A percentile compares a stretch with the other conserved stretches of the same genome.
These are phyloP conservation scores for Pseudonaja textilis DNA, from an alignment of 2,113 vertebrate genomes.

Conservation along the genomic window DNA sequence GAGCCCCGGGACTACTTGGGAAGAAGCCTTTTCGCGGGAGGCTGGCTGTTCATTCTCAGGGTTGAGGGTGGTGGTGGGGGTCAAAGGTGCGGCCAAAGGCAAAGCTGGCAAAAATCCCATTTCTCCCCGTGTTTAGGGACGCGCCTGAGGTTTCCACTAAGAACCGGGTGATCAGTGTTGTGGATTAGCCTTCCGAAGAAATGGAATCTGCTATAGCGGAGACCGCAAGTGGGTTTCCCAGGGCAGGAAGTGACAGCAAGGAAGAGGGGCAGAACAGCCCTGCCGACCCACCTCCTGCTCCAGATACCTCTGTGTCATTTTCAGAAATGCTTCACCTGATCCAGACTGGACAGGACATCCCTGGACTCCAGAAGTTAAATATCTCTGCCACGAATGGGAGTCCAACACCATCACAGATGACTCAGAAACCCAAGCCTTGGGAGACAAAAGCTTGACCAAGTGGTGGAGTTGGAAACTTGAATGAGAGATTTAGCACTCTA, in stretches of 20 bases:
- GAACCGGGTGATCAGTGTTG: background rate
- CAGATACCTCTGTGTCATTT: constrained; percentile 1
- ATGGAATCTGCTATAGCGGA: constrained; percentile 4
- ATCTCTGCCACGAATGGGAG: constrained; percentile 18
- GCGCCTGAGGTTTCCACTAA: background rate
- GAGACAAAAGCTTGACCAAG: background rate
- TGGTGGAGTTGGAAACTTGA: background rate
- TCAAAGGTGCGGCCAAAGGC: no score
- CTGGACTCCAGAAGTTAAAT: constrained; percentile 31
- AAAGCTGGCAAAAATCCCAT: no score
- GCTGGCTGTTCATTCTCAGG: background rate
- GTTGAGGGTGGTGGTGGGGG: background rate
- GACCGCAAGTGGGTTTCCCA: background rate
- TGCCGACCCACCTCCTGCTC: background rate
- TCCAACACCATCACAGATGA: constrained; percentile 33
- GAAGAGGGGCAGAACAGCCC: background rate
- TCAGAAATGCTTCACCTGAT: constrained; percentile 32
- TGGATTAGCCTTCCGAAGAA: background rate
- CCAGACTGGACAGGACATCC: constrained; percentile 32
- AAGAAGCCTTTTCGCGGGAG: background rate
- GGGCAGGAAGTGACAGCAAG: background rate
- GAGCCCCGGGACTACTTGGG: background rate
- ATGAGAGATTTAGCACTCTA: background rate
- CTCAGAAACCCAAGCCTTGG: constrained; percentile 34
- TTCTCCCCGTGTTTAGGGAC: background rate